phyloP scores from a whole-genome alignment of 2,888 invertebrate species.

The Pemphredon lugubris region DNA sequence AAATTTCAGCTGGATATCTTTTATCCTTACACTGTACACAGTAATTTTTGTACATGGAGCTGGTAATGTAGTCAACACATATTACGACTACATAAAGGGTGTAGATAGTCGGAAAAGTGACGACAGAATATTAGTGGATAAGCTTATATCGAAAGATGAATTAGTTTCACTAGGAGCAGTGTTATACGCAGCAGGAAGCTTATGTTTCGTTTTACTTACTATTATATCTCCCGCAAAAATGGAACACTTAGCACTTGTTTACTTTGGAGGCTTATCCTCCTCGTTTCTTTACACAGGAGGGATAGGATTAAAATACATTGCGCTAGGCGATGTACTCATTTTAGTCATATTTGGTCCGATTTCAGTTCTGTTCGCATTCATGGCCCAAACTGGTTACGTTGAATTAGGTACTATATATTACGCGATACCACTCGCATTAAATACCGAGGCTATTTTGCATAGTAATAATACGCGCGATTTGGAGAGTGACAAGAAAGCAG shows the following conservation, averaged over 20 bases:
- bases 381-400: constrained; percentile 95
- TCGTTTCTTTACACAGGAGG: constrained; percentile 99
- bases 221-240: constrained; percentile 93
- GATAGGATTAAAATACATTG: constrained; percentile 97
- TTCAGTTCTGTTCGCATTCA: constrained; percentile 95
- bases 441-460: constrained; percentile 97
- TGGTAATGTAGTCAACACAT: constrained; percentile 98
- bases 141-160: constrained; percentile 90
- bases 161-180: constrained; percentile 94
- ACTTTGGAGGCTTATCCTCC: constrained; percentile 96
- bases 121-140: constrained; percentile 97
- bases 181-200: constrained; percentile 92
- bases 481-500: constrained; percentile 92
- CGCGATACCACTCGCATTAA: constrained; percentile 95
- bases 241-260: constrained; percentile 96
- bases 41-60: constrained; percentile 97
- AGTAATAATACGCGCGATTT: constrained; percentile 97
- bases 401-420: constrained; percentile 96
- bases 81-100: constrained; percentile 96
- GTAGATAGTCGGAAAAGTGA: constrained; percentile 97
- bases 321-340: constrained; percentile 95
- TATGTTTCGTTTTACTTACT: constrained; percentile 89
- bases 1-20: constrained; percentile 90
- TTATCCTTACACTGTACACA: constrained; percentile 92
- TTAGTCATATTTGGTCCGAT: constrained; percentile 97